These are phyloP conservation scores for Leptura quadrifasciata DNA, from an alignment of 2,888 invertebrate species.

Conservation along the genomic window DNA sequence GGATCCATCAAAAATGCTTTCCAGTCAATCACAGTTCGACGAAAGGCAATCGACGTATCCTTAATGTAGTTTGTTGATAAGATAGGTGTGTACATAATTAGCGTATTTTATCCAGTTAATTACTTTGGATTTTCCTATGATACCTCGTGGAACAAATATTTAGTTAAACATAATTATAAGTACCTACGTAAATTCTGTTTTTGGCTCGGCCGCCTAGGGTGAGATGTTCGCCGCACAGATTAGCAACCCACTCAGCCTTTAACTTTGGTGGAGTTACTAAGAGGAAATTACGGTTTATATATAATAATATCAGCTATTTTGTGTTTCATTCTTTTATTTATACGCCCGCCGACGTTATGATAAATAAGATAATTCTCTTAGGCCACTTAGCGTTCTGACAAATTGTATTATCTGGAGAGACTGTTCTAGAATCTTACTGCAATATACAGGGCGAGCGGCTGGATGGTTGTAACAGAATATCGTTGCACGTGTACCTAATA, in stretches of 20 bases:
- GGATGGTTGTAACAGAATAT: too few relatives aligned
- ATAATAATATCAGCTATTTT: slow-evolving; percentile 19
- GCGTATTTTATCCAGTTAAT: too few relatives aligned
- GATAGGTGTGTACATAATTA: too few relatives aligned
- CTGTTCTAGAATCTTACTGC: background rate
- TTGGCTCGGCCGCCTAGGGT: background rate
- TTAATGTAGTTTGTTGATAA: too few relatives aligned
- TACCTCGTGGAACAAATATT: too few relatives aligned
- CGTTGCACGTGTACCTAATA: too few relatives aligned
- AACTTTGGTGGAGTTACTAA: slow-evolving; percentile 14
- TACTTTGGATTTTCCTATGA: too few relatives aligned
- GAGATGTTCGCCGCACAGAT: background rate
- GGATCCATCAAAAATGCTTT: too few relatives aligned
- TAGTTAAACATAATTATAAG: too few relatives aligned
- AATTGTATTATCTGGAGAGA: slow-evolving; percentile 1
- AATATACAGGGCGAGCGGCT: background rate
- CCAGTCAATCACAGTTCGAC: too few relatives aligned
- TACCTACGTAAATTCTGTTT: background rate
- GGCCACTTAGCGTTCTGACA: background rate
- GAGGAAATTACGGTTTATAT: slow-evolving; percentile 23
- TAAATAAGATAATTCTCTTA: slow-evolving; percentile 17
- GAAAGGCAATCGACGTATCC: too few relatives aligned
- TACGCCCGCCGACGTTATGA: background rate
- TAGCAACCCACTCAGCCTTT: background rate
- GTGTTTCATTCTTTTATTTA: slow-evolving; percentile 18